phyloP scores from a whole-genome alignment of 2,797 vertebrate species.

The Oreortyx pictus region DNA sequence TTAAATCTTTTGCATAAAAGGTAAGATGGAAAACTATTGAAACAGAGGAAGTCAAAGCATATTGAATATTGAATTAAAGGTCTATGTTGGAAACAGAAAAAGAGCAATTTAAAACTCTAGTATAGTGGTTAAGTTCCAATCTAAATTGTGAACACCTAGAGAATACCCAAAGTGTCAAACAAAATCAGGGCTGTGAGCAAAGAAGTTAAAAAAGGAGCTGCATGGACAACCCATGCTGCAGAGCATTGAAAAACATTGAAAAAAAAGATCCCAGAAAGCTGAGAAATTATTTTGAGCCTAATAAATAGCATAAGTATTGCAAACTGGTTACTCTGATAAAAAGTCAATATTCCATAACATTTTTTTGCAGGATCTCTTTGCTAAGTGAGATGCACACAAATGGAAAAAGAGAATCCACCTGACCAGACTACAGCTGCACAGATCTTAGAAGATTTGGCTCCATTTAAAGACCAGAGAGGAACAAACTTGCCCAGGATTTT shows the following conservation, averaged over 20 bases:
- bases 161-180: neutral
- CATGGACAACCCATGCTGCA: neutral
- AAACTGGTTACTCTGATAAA: neutral
- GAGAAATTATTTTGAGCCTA: neutral
- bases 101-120: neutral
- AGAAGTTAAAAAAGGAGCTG: neutral
- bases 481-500: neutral
- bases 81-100: neutral
- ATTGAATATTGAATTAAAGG: neutral
- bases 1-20: neutral
- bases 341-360: neutral
- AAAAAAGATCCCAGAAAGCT: neutral
- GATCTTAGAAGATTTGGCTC: neutral
- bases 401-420: neutral
- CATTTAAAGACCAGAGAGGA: neutral
- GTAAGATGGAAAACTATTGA: neutral
- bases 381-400: neutral
- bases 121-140: fast-evolving
- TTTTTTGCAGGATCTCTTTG: neutral
- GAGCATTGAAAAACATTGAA: neutral
- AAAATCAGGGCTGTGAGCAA: neutral
- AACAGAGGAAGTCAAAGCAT: neutral
- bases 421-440: neutral
- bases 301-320: neutral
- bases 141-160: neutral